Evolutionary conservation across 2,797 vertebrate genomes (phyloP), one percentile per base, ranked within the genome.

Genomic region (Cirrhinus molitorella): DNA sequence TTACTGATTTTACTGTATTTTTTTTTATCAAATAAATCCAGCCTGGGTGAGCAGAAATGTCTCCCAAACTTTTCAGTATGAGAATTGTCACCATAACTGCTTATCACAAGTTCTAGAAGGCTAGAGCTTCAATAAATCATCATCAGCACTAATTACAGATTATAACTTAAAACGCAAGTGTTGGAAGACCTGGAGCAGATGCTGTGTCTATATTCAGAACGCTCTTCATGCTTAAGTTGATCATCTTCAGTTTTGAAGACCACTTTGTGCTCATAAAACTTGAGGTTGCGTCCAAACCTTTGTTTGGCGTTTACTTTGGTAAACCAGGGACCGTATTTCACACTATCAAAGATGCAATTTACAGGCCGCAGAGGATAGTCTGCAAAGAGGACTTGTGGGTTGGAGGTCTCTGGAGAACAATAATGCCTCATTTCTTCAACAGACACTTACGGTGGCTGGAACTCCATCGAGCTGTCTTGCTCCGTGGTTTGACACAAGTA

Each of bases 401-500:
- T 77, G 74, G 73, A 66, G 71, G 74, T 45, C 79, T 79, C 40
- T 65, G 53, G 47, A 83, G 77, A 81, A 85, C 79, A 72, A 81
- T 72, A 65, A 65, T 81, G 77, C 51, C 72, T 82, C 59, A 71
- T 81, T 73, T 79, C 79, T 83, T 78, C 53, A 47, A 59, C 23
- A 63, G 85, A 28, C 73, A 84, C 88, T 89, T 88, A 97, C 96
- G 12, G 96, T 97, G 85, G 96, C 96, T 77, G 95, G 94, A 40
- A 97, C 96, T 0, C 96, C 95, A 68, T 97, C 96, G 2, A 97
- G 93, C 82, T 97, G 96, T 66, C 96, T 92, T 14, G 96, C 96
- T 57, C 96, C 96, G 0, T 97, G 96, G 88, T 97, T 97, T 0
- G 96, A 97, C 86, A 97, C 96, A 86, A 97, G 88, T 86, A 97